Percentiles rank a stretch among this genome's conserved stretches.
Conservation (phyloP, 2,888 invertebrate genomes). For the Eristalinus sepulchralis region DNA sequence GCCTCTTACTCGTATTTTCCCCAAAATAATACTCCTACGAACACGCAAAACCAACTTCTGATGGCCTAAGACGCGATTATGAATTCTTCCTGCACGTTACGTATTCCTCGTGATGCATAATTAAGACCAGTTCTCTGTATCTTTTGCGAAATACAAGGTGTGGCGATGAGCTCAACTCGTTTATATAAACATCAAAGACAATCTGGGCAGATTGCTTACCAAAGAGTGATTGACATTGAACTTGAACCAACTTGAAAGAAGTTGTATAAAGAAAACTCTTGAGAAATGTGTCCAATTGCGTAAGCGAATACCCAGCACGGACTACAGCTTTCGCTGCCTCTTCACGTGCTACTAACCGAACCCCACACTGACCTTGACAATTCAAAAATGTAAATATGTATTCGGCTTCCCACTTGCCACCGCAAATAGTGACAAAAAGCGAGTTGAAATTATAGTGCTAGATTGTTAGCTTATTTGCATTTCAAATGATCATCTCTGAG, state of each 20-base stretch:
- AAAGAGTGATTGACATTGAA: not conserved
- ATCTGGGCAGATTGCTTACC: not conserved
- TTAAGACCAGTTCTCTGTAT: not conserved
- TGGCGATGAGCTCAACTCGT: not conserved
- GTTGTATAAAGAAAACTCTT: not conserved
- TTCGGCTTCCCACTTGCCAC: not conserved
- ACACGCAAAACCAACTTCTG: too few species aligned
- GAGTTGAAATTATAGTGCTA: slow-evolving; percentile 3
- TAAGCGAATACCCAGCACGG: not conserved
- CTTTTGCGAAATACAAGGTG: too few species aligned
- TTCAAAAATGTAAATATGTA: not conserved
- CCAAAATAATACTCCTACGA: too few species aligned
- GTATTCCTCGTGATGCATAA: not conserved
- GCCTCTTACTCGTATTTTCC: too few species aligned
- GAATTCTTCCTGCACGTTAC: too few species aligned
- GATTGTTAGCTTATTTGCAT: slow-evolving; percentile 37
- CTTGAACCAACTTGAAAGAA: not conserved
- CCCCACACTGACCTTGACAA: not conserved
- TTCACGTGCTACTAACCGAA: not conserved
- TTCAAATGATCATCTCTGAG: slow-evolving; percentile 25
- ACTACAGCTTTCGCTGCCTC: not conserved
- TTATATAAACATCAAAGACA: not conserved
- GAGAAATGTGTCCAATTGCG: not conserved
- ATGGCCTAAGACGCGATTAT: too few species aligned
- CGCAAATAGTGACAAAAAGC: slow-evolving; percentile 13